These are phyloP conservation scores for Amblyraja radiata DNA, from an alignment of 2,797 vertebrate species.

Conservation along the genomic window DNA sequence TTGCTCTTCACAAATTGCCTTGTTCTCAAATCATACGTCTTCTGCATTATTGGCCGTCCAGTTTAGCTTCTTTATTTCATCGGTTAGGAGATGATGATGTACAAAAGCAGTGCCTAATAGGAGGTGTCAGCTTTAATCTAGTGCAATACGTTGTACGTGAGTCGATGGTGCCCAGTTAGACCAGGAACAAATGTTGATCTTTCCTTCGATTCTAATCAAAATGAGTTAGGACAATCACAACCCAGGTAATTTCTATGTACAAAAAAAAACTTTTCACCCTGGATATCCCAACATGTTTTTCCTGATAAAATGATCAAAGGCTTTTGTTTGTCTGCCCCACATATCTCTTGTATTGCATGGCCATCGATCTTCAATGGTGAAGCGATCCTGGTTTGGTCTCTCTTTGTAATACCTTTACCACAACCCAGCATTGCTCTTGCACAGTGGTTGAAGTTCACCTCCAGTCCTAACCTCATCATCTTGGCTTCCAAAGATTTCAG, in stretches of 20 bases:
- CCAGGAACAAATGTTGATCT: background rate
- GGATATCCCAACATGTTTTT: background rate
- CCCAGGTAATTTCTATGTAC: background rate
- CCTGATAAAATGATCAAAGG: constrained; percentile 2
- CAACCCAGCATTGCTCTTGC: too few species aligned
- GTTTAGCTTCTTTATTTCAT: background rate
- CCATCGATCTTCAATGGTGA: background rate
- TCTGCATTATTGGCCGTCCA: background rate
- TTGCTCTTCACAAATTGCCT: background rate
- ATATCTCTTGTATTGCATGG: background rate
- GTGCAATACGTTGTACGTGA: background rate
- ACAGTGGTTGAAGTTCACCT: background rate
- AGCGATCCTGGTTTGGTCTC: background rate
- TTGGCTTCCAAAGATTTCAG: background rate
- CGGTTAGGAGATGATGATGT: background rate
- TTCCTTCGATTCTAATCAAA: background rate
- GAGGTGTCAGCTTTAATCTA: constrained; percentile 21
- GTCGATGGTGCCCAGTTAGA: background rate
- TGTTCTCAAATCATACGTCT: background rate
- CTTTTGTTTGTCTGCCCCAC: background rate
- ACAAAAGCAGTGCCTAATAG: background rate
- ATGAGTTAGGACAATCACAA: background rate
- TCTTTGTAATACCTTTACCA: background rate
- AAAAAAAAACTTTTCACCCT: background rate
- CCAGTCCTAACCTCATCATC: background rate